Base-by-base conservation (phyloP, 2,113 vertebrate genomes). In the Fregetta grallaria region DNA sequence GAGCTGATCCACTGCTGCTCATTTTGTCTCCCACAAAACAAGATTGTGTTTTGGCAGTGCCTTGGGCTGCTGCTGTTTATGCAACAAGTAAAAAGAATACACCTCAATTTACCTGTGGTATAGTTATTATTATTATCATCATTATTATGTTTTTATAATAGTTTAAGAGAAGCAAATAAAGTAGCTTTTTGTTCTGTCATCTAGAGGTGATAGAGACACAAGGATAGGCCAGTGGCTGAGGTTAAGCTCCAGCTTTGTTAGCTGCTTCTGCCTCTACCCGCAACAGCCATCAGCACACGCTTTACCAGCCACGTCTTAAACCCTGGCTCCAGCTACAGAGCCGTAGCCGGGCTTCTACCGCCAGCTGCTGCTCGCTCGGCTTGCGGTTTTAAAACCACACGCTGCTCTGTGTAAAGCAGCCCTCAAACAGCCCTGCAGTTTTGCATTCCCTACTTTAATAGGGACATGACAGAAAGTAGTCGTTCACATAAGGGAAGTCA, bases 61-160 rank as follows among this genome's bases (percentile, higher is more conserved):
- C 86, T 70, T 72, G 62, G 86, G 80, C 84, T 89, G 70, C 80
- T 89, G 70, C 65, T 81, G 70, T 81, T 97, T 90, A 89, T 92
- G 62, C 67, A 91, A 75, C 22, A 65, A 72, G 52, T 45, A 45
- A 61, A 84, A 94, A 87, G 71, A 89, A 93, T 70, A 94, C 36
- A 91, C 34, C 44, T 45, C 61, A 75, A 61, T 61, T 78, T 82
- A 66, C 49, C 86, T 62, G 58, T 70, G 73, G 91, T 78, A 34
- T 8, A 49, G 52, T 68, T 86, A 55, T 84, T 76, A 50, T 38
- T 38, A 38, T 38, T 38, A 38, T 38, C 38, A 38, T 38, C 10
- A 38, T 44, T 67, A 78, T 13, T 68, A 71, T 4, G 4, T 1
- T 63, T 95, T 96, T 70, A 53, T 70, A 71, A 83, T 18, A 32